Percentiles rank a stretch among this genome's conserved stretches.
These are phyloP conservation scores for Prorops nasuta DNA, from an alignment of 1,140 invertebrate genomes.

Conservation along the genomic window DNA sequence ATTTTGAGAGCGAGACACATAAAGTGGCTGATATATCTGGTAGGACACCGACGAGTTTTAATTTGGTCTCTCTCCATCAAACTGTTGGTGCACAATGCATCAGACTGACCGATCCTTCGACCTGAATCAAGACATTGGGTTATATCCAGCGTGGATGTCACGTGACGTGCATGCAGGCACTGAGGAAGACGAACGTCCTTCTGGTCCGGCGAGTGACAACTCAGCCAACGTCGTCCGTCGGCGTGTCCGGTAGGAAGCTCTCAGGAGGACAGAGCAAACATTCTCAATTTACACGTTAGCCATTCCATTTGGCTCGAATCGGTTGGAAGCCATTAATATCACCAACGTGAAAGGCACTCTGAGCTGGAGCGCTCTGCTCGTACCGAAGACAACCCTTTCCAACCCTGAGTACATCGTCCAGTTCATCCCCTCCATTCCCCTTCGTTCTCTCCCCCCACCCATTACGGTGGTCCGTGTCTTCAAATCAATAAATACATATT, in stretches of 20 bases:
- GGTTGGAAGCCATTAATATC: slow-evolving; percentile 37
- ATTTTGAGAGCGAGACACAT: too few species aligned
- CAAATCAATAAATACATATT: slow-evolving; percentile 49
- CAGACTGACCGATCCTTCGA: too few species aligned
- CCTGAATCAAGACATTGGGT: too few species aligned
- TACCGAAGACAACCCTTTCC: slow-evolving; percentile 33
- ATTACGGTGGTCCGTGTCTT: neutral
- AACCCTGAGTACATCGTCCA: neutral
- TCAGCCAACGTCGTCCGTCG: slow-evolving; percentile 1
- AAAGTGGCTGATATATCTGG: too few species aligned
- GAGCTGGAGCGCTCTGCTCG: slow-evolving; percentile 15
- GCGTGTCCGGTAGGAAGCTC: slow-evolving; percentile 14
- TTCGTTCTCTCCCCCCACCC: neutral
- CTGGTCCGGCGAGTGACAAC: slow-evolving; percentile 11
- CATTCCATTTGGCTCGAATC: slow-evolving; percentile 40
- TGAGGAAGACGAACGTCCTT: neutral
- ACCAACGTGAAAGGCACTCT: slow-evolving; percentile 30
- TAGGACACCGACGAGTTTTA: too few species aligned
- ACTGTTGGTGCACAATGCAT: too few species aligned
- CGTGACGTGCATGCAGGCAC: too few species aligned
- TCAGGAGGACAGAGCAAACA: slow-evolving; percentile 31
- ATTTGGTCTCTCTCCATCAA: too few species aligned
- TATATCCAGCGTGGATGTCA: too few species aligned
- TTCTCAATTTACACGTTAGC: slow-evolving; percentile 43
- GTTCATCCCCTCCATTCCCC: slow-evolving; percentile 2